Base-by-base conservation (phyloP, 2,888 invertebrate species). In the Mythimna albipuncta region DNA sequence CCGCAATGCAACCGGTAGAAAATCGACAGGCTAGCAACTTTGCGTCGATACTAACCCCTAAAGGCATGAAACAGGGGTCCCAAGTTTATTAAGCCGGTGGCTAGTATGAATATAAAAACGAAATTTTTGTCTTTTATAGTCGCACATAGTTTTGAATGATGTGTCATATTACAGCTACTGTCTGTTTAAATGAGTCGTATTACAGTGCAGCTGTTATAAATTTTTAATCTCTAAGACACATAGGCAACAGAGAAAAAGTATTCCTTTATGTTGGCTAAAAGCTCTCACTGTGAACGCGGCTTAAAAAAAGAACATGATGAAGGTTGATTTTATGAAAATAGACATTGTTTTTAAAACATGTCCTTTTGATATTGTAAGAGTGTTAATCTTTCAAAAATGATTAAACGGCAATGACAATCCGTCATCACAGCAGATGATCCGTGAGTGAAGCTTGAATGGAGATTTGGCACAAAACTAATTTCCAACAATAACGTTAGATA, bases 381-480 rank as follows among this genome's bases (percentile, higher is more conserved):
- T 65, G 58, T 72, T 68, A 61, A 16, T 70, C 69, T 75, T 76
- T 71, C 1, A 44, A 64, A 75, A 54, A 77, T 55, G 11, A 71
- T 77, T 77, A 72, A 54, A 64, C 52, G 68, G 11, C 65, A 77
- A 69, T 61, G 75, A 79, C 81, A 88, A 90, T 90, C 87, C 79
- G 85, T 92, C 91, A 89, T 87, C 90, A 74, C 70, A 72, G n/a
- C 61, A 62, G 62, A 79, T 73, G 52, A 68, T 32, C 62, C 44
- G 35, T 62, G 67, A 69, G 13, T 61, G 75, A 75, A 57, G 70
- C 59, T 79, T 84, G 67, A 80, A 75, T 83, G 82, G 70, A 80
- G 52, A 90, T 83, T 91, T 91, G 92, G 91, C 91, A 90, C 87
- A 69, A 74, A 72, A 71, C 77, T 63, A 70, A 62, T 77, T 66